Conservation (phyloP, 2,888 invertebrate species). For the Drosophila multiciliata region DNA sequence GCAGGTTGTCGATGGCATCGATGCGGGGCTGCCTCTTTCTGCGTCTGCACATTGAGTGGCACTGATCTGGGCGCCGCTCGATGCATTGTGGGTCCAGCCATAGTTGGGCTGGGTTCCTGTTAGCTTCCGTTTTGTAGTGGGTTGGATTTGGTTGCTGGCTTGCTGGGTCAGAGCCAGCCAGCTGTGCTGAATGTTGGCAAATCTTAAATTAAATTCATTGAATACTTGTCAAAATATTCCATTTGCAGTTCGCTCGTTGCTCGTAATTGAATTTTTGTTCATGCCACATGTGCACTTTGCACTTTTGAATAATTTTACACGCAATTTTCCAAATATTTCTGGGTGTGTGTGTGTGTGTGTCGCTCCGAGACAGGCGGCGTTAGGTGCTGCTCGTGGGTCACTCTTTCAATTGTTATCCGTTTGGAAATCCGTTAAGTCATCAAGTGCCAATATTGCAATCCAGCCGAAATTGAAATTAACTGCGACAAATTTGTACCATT, state of each 20-base stretch:
- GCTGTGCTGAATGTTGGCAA: constrained; percentile 55
- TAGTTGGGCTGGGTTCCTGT: constrained; percentile 10
- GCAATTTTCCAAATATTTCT: constrained; percentile 30
- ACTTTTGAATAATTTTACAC: constrained; percentile 67
- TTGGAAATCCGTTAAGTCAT: constrained; percentile 20
- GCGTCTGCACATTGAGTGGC: constrained; percentile 45
- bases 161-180: constrained; percentile 18
- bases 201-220: constrained; percentile 80
- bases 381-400: not conserved
- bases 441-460: constrained; percentile 28
- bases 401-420: constrained; percentile 22
- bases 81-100: constrained; percentile 7
- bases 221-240: constrained; percentile 78
- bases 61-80: constrained; percentile 10
- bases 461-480: constrained; percentile 10
- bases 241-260: constrained; percentile 43
- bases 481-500: not conserved
- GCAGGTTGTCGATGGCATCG: constrained; percentile 36
- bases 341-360: not conserved
- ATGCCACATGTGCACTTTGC: constrained; percentile 73
- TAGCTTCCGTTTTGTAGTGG: constrained; percentile 6
- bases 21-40: constrained; percentile 41
- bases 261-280: constrained; percentile 72
- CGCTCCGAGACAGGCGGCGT: too few relatives aligned
- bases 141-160: not conserved